phyloP scores from a whole-genome alignment of 2,888 invertebrate species.

The Lasioglossum lativentre region DNA sequence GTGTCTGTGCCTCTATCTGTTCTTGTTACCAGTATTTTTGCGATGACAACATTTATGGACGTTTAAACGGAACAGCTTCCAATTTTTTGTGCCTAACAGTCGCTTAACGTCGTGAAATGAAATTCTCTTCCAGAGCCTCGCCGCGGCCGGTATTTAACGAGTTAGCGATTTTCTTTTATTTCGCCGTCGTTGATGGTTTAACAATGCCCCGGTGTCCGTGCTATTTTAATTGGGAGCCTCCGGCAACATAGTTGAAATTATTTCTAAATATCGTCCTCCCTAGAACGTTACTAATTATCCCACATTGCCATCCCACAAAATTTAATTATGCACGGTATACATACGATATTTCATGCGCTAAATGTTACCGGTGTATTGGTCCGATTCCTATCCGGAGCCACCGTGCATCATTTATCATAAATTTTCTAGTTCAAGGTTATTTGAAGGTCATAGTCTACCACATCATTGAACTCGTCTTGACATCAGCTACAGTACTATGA shows the following conservation, averaged over 20 bases:
- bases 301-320: not conserved
- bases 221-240: not conserved
- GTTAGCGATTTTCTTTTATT: not conserved
- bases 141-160: not conserved
- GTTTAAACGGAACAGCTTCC: not conserved
- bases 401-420: too few relatives aligned
- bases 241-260: not conserved
- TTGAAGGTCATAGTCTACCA: too few relatives aligned
- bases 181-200: not conserved
- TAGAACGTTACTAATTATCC: not conserved
- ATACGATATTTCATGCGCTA: not conserved
- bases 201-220: not conserved
- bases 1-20: not conserved
- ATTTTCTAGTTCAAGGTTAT: too few relatives aligned
- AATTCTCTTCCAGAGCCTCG: not conserved
- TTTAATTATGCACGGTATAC: not conserved
- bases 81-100: not conserved
- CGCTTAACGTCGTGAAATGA: not conserved
- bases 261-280: not conserved
- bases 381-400: too few relatives aligned
- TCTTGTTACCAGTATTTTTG: not conserved
- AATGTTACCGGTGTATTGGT: not conserved
- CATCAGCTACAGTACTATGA: too few relatives aligned
- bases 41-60: constrained; percentile 1
- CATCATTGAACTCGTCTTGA: too few relatives aligned